Evolutionary conservation across 1,140 invertebrate genomes (phyloP), one percentile per base, ranked within the genome.

Genomic region (Eupristina koningsbergeri): DNA sequence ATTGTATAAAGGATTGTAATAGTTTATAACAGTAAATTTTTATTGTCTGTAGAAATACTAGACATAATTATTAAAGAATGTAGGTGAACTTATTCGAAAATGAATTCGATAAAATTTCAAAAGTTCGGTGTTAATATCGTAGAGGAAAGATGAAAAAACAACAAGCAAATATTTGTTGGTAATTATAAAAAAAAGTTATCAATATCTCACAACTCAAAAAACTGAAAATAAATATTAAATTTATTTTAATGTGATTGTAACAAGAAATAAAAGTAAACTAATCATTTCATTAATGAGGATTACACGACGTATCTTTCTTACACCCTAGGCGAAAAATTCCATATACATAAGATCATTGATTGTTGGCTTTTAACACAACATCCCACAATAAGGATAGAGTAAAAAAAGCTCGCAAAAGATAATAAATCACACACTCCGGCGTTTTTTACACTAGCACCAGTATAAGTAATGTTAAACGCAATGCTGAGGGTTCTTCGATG

Each of bases 361-460:
- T 36, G 19, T 9, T 5, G 22, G 36, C 29, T 13, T 31, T 71
- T n/a, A 67, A 34, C 26, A 29, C 26, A 31, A 11, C 5, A 6
- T 5, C 6, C 9, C 7, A 19, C 17, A 9, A 2, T 5, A 13
- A 22, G 13, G 3, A 19, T 6, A 19, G 36, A 9, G 64, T 17
- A 22, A 19, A 69, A 69, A 39, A 69, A 13, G 22, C 0, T 45
- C 64, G 64, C 34, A n/a, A n/a, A n/a, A n/a, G n/a, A n/a, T n/a
- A n/a, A n/a, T n/a, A n/a, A n/a, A n/a, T n/a, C n/a, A 5, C 69
- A 41, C 36, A 45, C 15, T 6, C 45, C 17, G 17, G 45, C 45
- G 50, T 74, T 50, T 76, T 58, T 76, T 36, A 76, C 74, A 76
- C 74, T 50, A 58, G 50, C 50, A 17, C 19, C 31, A 58, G 50